Conservation (phyloP, 2,888 invertebrate genomes). For the Cistogaster globosa region DNA sequence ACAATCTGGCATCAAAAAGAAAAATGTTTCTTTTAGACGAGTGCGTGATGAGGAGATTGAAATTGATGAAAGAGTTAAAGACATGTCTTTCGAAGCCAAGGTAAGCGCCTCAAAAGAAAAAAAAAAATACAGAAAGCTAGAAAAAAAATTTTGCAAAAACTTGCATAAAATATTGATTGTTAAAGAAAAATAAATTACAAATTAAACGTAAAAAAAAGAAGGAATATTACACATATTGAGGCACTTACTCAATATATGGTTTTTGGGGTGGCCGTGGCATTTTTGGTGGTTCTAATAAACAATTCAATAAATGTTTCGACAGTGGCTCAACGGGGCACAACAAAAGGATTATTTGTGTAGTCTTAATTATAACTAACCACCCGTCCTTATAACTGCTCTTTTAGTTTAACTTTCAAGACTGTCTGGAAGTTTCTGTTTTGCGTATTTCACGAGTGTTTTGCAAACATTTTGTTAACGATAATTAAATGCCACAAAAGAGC, state of each 20-base stretch:
- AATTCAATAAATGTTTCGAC: constrained; percentile 86
- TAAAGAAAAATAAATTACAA: not conserved
- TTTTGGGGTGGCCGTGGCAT: constrained; percentile 74
- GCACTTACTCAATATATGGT: constrained; percentile 74
- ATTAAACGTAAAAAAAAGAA: constrained; percentile 51
- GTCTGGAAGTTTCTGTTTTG: not conserved
- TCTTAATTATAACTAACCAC: constrained; percentile 34
- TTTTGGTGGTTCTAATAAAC: constrained; percentile 78
- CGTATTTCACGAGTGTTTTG: constrained; percentile 11
- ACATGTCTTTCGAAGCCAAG: constrained; percentile 98
- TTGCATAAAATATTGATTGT: not conserved
- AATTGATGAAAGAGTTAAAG: constrained; percentile 91
- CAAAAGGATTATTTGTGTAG: constrained; percentile 78
- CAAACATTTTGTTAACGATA: constrained; percentile 51
- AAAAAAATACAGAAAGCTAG: not conserved
- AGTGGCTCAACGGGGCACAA: constrained; percentile 78
- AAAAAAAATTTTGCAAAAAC: constrained; percentile 69
- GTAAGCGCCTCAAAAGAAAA: constrained; percentile 87
- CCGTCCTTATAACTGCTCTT: constrained; percentile 44
- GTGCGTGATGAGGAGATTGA: constrained; percentile 90
- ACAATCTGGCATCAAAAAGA: constrained; percentile 64
- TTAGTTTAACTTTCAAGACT: constrained; percentile 28
- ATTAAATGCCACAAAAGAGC: constrained; percentile 13
- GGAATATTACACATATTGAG: constrained; percentile 73
- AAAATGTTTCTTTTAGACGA: constrained; percentile 89